phyloP scores from a whole-genome alignment of 2,113 vertebrate species.

The Hyla sarda region DNA sequence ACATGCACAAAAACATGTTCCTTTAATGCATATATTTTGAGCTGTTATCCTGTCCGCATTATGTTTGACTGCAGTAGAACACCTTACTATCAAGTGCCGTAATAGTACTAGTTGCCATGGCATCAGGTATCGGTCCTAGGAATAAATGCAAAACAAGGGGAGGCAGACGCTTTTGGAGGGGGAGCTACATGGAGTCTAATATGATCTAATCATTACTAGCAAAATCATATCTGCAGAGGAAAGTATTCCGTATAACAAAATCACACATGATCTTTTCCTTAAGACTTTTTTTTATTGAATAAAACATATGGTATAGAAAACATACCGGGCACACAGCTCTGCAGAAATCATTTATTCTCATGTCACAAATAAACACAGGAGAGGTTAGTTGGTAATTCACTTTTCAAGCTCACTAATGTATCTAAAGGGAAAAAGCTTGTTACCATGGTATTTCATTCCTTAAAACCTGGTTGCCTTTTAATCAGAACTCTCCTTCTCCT shows the following conservation, averaged over 20 bases:
- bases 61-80: conserved; percentile 31
- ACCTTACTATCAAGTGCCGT: conserved; percentile 32
- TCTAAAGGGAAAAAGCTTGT: conserved; percentile 42
- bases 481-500: background rate
- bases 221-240: conserved; percentile 1
- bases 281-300: background rate
- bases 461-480: conserved; percentile 11
- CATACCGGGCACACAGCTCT: background rate
- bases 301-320: background rate
- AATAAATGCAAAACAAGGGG: conserved; percentile 52
- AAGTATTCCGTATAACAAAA: background rate
- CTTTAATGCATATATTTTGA: conserved; percentile 16
- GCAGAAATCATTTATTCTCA: conserved; percentile 3
- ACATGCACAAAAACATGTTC: conserved; percentile 21
- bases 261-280: background rate
- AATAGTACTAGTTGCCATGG: conserved; percentile 51
- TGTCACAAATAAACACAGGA: conserved; percentile 33
- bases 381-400: conserved; percentile 40
- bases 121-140: conserved; percentile 25
- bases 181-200: conserved; percentile 22
- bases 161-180: conserved; percentile 1
- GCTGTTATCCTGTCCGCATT: conserved; percentile 25
- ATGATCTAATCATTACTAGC: conserved; percentile 18
- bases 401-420: conserved; percentile 44
- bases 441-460: conserved; percentile 50